Percentiles rank a stretch among this genome's conserved stretches.
Conservation (phyloP, 2,797 vertebrate genomes). For the Centropyge bicolor region DNA sequence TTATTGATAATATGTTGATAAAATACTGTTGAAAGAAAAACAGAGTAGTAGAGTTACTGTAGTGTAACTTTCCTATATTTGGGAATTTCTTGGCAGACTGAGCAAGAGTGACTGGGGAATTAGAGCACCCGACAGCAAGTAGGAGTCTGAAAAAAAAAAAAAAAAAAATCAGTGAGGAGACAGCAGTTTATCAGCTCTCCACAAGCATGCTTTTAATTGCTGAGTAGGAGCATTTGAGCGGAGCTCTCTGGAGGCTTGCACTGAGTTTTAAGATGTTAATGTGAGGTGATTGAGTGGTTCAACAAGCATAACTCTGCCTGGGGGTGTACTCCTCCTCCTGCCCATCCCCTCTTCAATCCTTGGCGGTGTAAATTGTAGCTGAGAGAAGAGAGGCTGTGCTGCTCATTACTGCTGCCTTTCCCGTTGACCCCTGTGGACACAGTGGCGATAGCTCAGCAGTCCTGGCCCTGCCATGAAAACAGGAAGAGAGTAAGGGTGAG, state of each 20-base stretch:
- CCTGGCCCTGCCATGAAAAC: conserved; percentile 24
- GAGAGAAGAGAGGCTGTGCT: conserved; percentile 60
- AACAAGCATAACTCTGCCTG: conserved; percentile 76
- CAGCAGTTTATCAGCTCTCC: conserved; percentile 50
- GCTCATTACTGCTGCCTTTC: conserved; percentile 77
- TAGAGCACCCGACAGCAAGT: conserved; percentile 12
- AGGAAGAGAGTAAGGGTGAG: conserved; percentile 29
- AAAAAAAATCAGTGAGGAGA: conserved; percentile 1
- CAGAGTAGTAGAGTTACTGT: no score
- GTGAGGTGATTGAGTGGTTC: conserved; percentile 77
- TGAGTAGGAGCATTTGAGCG: conserved; percentile 63
- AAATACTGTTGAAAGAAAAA: not conserved
- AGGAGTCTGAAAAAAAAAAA: conserved; percentile 15
- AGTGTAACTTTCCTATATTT: no score
- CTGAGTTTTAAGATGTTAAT: conserved; percentile 76
- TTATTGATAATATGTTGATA: not conserved
- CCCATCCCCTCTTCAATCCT: conserved; percentile 47
- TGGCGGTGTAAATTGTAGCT: conserved; percentile 68
- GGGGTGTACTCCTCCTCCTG: conserved; percentile 59
- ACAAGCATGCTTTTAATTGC: conserved; percentile 69
- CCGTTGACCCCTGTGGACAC: conserved; percentile 41
- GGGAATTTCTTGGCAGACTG: not conserved
- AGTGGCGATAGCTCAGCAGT: conserved; percentile 40
- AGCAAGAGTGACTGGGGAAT: conserved; percentile 2
- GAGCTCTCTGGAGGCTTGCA: conserved; percentile 55